Base-by-base conservation (phyloP, 2,113 vertebrate genomes). In the Brachyhypopomus occidentalis region DNA sequence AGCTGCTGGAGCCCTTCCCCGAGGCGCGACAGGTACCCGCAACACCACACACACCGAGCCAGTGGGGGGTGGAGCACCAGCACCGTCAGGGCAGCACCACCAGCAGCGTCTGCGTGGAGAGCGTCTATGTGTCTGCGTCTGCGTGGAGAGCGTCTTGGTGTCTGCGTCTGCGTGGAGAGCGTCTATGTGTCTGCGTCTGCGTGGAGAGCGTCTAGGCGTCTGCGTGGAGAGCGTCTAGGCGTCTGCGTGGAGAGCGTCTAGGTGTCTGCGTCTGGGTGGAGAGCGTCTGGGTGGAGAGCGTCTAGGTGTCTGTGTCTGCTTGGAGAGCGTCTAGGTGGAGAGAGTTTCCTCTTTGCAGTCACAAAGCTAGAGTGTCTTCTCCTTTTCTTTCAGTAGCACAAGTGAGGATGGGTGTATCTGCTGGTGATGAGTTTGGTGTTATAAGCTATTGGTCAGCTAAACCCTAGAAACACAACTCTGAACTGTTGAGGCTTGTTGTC, bases 1-100 rank as follows among this genome's bases (percentile, higher is more conserved):
- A 97, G 89, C 90, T 97, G 25, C 94, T 95, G 92, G 96, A 97
- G 79, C 95, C 95, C 8, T 90, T 96, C 79, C 86, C 93, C 62
- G 95, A 96, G 48, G 90, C 92, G 27, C 94, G 95, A 85, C 95
- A 95, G 95, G 95, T 96, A 89, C 92, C 82, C 45, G 72, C 1
- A 14, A 12, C 45, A 14, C 0, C 45, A 14, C 12, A 30, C 58
- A 55, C 27, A 71, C 9, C 23, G 12, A 1, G 5, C 2, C 52
- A 14, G 5, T 55, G 52, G 52, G 52, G 52, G 52, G 52, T 1
- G 52, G 52, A 1, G 19, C 58, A n/a, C 12, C 45, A 14, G 0
- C 45, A 2, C 9, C 41, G 12, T 52, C 9, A 14, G 30, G 30
- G 30, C 30, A 30, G 30, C 30, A 3, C 30, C 30, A 30, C 25